Base-by-base conservation (phyloP, 2,113 vertebrate genomes). In the Myocastor coypus region DNA sequence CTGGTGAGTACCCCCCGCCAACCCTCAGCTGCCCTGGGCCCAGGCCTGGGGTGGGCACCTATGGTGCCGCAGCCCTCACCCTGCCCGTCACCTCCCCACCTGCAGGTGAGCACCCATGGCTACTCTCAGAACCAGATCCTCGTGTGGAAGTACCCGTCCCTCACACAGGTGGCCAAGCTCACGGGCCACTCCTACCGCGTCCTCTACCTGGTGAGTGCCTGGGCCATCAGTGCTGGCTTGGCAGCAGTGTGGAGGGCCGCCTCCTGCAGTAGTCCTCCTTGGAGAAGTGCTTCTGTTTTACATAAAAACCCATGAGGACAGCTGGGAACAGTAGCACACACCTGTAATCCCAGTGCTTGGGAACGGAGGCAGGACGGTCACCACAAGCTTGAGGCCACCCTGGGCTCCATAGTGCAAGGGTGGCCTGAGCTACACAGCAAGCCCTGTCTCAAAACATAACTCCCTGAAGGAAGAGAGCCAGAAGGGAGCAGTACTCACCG, bases 71-170 rank as follows among this genome's bases (percentile, higher is more conserved):
- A 20, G 57, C 7, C 37, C n/a, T 42, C 30, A 55, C 77, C 46
- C 30, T 12, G 9, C 37, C 55, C 14, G 10, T 0, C 4, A 3
- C 11, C 3, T 40, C 78, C 93, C 82, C 19, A 1, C 16, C 42
- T 71, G 4, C 97, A 99, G 99, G 99, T 99, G 96, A 99, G 99
- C 98, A 99, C 99, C 10, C 99, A 99, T 0, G 99, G 99, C 92
- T 99, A 99, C 98, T 99, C 99, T 0, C 99, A 99, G 98, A 99
- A 99, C 98, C 99, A 99, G 98, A 99, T 99, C 97, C 99, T 99
- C 0, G 99, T 99, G 92, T 99, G 99, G 99, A 99, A 99, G 94
- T 99, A 99, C 97, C 99, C 99, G 0, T 99, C 99, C 0, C 98
- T 99, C 91, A 99, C 99, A 34, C 99, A 99, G 98, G 99, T 99